Percentiles rank a stretch among this genome's conserved stretches.
Evolutionary conservation across 2,113 vertebrate species (phyloP).

Genomic region (Hypanus sabinus): DNA sequence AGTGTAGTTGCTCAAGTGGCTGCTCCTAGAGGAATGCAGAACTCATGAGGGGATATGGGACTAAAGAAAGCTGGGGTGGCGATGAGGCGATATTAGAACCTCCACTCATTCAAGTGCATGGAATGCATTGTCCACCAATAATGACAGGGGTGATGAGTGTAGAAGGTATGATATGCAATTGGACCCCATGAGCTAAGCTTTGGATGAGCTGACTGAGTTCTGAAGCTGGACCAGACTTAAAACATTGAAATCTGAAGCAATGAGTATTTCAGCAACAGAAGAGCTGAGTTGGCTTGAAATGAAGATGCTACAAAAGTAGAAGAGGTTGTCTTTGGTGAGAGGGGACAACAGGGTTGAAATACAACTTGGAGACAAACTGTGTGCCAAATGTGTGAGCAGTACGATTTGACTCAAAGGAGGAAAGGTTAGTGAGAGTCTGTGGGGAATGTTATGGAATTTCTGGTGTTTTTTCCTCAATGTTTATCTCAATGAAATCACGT

Average conservation of each 20-base stretch:
- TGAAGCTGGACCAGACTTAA: neutral
- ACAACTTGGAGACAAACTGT: neutral
- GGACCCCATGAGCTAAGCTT: neutral
- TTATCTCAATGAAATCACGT: neutral
- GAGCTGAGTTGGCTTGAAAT: neutral
- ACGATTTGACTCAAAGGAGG: neutral
- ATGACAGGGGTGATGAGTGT: neutral
- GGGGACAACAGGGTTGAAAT: neutral
- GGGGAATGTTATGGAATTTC: neutral
- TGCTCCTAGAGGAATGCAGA: neutral
- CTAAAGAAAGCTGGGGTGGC: neutral
- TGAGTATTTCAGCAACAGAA: neutral
- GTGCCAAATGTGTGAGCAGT: neutral
- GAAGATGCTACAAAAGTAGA: neutral
- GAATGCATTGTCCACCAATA: neutral
- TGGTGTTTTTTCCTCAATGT: neutral
- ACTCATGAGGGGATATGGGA: neutral
- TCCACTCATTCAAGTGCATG: neutral
- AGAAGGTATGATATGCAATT: neutral
- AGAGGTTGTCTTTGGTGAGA: neutral
- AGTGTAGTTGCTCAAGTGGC: neutral
- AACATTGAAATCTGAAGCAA: neutral
- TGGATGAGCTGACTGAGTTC: neutral
- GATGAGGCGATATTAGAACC: neutral
- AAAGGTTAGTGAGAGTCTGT: no score